Evolutionary conservation across 2,797 vertebrate species (phyloP).

Genomic region (Scarus forsteni): DNA sequence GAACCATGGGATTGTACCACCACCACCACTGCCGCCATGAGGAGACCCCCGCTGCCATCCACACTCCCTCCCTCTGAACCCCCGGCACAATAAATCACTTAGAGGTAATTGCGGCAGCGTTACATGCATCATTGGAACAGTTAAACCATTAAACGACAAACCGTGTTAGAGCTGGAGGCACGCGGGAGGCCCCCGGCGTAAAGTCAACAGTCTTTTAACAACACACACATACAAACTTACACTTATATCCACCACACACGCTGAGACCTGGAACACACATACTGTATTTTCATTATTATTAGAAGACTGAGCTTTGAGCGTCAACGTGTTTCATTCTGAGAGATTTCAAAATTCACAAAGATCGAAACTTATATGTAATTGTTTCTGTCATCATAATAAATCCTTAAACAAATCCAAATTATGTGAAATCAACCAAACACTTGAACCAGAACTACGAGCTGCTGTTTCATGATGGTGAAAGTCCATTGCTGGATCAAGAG

Average conservation of each 20-base stretch:
- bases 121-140: conserved; percentile 83
- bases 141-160: conserved; percentile 84
- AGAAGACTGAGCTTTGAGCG: no score
- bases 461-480: no score
- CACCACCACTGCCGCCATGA: conserved; percentile 31
- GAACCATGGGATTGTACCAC: conserved; percentile 74
- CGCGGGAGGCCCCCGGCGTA: background rate
- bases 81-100: conserved; percentile 82
- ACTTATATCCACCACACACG: conserved; percentile 1
- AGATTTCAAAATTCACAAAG: no score
- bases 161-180: conserved; percentile 73
- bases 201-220: conserved; percentile 28
- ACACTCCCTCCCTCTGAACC: background rate
- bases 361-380: no score
- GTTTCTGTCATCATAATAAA: no score
- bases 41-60: conserved; percentile 40
- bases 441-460: no score
- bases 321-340: no score
- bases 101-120: conserved; percentile 75
- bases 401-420: no score
- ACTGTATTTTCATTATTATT: background rate
- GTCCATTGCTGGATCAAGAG: no score
- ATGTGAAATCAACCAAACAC: no score
- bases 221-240: background rate
- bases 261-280: conserved; percentile 4